phyloP scores from a whole-genome alignment of 2,113 vertebrate species.

The Dipodomys stephensi region DNA sequence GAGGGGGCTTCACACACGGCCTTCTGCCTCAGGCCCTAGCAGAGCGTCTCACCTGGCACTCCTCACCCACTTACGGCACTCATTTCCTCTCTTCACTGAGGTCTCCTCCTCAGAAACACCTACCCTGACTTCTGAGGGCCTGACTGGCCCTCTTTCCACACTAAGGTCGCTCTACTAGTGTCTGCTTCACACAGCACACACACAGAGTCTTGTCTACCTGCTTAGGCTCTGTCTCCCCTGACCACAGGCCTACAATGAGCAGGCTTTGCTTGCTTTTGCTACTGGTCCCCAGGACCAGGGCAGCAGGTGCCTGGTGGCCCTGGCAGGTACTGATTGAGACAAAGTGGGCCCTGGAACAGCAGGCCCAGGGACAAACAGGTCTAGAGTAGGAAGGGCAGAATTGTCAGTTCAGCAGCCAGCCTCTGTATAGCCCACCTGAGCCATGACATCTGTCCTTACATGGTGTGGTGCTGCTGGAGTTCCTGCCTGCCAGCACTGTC shows the following conservation, averaged over 20 bases:
- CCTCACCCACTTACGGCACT: no score
- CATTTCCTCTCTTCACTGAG: fast-evolving
- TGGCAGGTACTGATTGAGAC: background rate
- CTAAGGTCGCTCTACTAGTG: fast-evolving
- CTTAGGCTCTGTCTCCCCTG: no score
- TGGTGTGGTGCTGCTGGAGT: fast-evolving
- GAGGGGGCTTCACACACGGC: fast-evolving
- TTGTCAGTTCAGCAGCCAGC: fast-evolving
- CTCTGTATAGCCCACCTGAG: background rate
- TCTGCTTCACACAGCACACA: no score
- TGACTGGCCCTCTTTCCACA: no score
- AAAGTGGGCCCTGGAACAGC: no score
- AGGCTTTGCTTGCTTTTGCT: no score
- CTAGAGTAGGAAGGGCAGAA: no score
- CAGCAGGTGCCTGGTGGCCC: background rate
- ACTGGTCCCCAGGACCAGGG: background rate
- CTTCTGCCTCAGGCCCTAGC: background rate
- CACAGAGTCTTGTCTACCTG: no score
- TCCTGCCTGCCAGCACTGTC: fast-evolving
- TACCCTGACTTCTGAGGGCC: background rate
- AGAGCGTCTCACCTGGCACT: background rate
- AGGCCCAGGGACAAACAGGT: background rate
- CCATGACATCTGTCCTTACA: fast-evolving
- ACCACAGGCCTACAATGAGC: fast-evolving
- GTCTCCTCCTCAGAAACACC: background rate